Base-by-base conservation (phyloP, 2,888 invertebrate species). In the Rhingia campestris region DNA sequence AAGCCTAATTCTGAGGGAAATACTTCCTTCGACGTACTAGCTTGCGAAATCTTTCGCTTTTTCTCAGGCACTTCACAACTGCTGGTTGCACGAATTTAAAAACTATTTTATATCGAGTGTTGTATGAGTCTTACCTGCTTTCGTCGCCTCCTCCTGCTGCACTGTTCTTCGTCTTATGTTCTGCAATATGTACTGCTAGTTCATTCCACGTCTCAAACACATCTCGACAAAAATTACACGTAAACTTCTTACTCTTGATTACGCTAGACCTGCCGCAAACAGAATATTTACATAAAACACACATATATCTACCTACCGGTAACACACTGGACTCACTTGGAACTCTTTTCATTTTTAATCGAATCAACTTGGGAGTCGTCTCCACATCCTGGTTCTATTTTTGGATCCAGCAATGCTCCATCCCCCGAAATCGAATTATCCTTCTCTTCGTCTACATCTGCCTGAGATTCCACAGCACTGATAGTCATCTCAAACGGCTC, bases 1-100 rank as follows among this genome's bases (percentile, higher is more conserved):
- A 70, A 74, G 2, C 74, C 70, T 6, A 84, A 9, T 61, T 79
- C 74, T 37, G 49, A 37, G 14, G 80, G 64, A 14, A 66, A 66
- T n/a, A 69, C 64, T 10, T 79, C 79, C 59, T 74, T 84, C 10
- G 84, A 75, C 6, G 84, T 84, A 39, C 84, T 84, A 2, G 75
- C 64, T 66, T 80, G 70, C 4, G 84, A 84, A 6, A 80, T 66
- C 66, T 72, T 79, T 32, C 84, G 59, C n/a, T 54, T 84, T 49
- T 84, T 84, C 22, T 80, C 74, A 12, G 79, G 84, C 33, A 80
- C 84, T 37, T 79, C 84, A 70, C 54, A 64, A 9, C 80, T 84
- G 9, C 32, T 49, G 35, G 14, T 3, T 12, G 5, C 14, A 12
- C 47, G 33, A 9, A 10, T 2, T 30, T 51, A 4, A 7, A 9